Evolutionary conservation across 1,140 invertebrate species (phyloP), one percentile per base, ranked within the genome.

Genomic region (Megalopta genalis): DNA sequence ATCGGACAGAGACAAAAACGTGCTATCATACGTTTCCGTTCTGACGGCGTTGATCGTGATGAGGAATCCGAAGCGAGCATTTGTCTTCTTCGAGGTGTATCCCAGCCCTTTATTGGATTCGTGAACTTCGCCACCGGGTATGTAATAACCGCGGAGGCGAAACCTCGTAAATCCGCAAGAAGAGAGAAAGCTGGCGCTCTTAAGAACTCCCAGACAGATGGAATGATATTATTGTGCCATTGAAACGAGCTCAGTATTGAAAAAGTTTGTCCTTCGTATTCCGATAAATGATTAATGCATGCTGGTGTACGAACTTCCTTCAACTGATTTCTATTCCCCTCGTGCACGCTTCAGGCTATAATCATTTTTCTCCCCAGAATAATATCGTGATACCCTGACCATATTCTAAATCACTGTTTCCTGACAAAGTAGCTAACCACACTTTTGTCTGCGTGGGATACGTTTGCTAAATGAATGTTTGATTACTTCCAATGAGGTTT

Each of bases 41-140:
- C 70, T 60, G 79, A 82, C 67, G 67, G 42, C 64, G 68, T 59
- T 42, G 68, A 75, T 84, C 78, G 82, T 81, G 82, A 81, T 77
- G 71, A 86, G 85, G 69, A 84, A 79, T 74, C 46, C 60, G 67
- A 27, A 79, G 68, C 75, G 72, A 57, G 75, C 81, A 75, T 87
- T 84, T 84, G 71, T 81, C 84, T 83, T 74, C 39, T 12, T 12
- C 49, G 80, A 67, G 64, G 62, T 69, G 77, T 77, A 80, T 54
- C 77, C 14, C 70, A 54, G 57, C 49, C 75, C 72, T 83, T 80
- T 86, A 86, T 83, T 80, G 69, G 76, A 85, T 82, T 67, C 67
- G 68, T 65, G 85, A 80, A 86, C 76, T 86, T 86, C 77, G 72
- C 81, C 62, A 75, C 62, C 57, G 77, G 70, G 75, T 72, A 80